Base-by-base conservation (phyloP, 2,797 vertebrate genomes). In the Karalla daura region DNA sequence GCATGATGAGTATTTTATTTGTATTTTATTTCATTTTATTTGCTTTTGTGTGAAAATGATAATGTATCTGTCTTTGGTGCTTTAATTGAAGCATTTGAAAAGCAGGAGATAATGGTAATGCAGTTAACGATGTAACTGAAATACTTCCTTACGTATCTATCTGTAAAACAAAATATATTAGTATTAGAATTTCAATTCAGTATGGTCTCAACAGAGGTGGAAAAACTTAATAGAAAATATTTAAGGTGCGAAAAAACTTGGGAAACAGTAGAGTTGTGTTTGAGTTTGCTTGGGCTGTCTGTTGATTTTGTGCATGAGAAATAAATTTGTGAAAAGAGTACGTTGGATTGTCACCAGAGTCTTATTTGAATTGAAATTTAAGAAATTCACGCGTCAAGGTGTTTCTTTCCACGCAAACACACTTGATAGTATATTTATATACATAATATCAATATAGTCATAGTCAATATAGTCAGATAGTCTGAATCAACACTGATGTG, bases 121-220 rank as follows among this genome's bases (percentile, higher is more conserved):
- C 39, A 35, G 17, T 5, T 21, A 4, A 37, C 7, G 1, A 45
- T n/a, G 9, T 41, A 17, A 21, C 17, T n/a, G 10, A 73, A 54
- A 44, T 27, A 25, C 25, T 41, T 20, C 46, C 41, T 28, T 1
- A 41, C 32, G 61, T 39, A 51, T 30, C 27, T 43, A 54, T 44
- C 10, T 72, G 14, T 58, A 44, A 58, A 2, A 17, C 25, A 56
- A 58, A 63, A 21, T 67, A 61, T 43, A 21, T 67, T 68, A 64
- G n/a, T 1, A 60, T 50, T 56, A 33, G 36, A 40, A 56, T 14
- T 10, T 39, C 1, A 7, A 24, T 59, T 62, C 2, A 32, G 8
- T 56, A 68, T 37, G 58, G 6, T 58, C 20, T 69, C n/a, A n/a
- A n/a, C n/a, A n/a, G n/a, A n/a, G n/a, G 23, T 63, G 51, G 3